Evolutionary conservation across 2,797 vertebrate species (phyloP), one percentile per base, ranked within the genome.

Genomic region (Lacerta bilineata): DNA sequence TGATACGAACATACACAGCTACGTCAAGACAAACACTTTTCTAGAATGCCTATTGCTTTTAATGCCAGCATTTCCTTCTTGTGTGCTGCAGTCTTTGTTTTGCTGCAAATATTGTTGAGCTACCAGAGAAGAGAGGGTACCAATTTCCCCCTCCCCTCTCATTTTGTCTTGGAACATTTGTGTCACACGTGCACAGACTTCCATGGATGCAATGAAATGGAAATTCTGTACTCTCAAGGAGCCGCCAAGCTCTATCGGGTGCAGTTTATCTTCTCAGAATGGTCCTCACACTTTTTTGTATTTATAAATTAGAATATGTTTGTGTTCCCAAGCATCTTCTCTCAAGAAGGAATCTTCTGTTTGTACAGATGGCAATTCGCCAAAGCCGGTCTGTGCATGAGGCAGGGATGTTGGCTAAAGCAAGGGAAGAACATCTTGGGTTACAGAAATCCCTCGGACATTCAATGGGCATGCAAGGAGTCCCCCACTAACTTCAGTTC

Each of bases 151-250:
- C 23, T 55, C 6, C 20, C 39, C 43, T 66, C 69, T 64, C 87
- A 46, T 39, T 71, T 71, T 72, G 17, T n/a, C 13, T 43, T 27
- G 55, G 79, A 74, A 61, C 71, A 81, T 0, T 0, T 3, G 72
- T 1, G 39, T 80, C 83, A 83, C 33, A 2, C 0, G 0, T 5
- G 59, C 27, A 2, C 29, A 85, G 0, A 0, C 77, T 87, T 91
- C 84, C 90, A 87, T 90, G 87, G 89, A 75, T 78, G 90, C 83
- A 87, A 92, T 94, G 75, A 94, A 85, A 75, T 27, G 15, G 87
- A 68, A 86, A 94, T 94, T 94, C 72, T 91, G 46, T 69, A 33
- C 39, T 50, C 4, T 43, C 79, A 2, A 76, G 80, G 39, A 0
- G 69, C 86, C 80, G 91, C 25, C 2, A 2, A 93, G 83, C 80